phyloP scores from a whole-genome alignment of 2,113 vertebrate species.

The Amphiprion percula region DNA sequence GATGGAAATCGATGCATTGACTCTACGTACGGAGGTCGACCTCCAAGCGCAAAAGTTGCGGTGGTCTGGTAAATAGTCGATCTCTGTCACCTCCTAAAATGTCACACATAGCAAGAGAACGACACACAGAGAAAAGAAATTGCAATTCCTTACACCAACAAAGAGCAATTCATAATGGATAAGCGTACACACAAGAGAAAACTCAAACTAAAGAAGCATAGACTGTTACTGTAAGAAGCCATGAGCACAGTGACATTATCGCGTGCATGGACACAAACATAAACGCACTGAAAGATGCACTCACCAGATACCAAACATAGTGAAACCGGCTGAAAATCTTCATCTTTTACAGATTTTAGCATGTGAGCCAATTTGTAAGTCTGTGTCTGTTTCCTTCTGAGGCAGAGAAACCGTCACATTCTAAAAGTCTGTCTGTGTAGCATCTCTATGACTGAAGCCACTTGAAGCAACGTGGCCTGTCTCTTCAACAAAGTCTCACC shows the following conservation, averaged over 20 bases:
- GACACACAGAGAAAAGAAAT: slow-evolving; percentile 52
- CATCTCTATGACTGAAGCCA: slow-evolving; percentile 54
- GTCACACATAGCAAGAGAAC: slow-evolving; percentile 68
- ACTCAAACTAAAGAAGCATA: slow-evolving; percentile 10
- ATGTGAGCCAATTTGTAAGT: neutral
- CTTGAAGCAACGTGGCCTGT: slow-evolving; percentile 18
- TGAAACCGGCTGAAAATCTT: slow-evolving; percentile 90
- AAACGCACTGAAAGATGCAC: slow-evolving; percentile 54
- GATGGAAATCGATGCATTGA: slow-evolving; percentile 60
- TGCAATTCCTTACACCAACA: slow-evolving; percentile 37
- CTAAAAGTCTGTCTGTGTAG: slow-evolving; percentile 29
- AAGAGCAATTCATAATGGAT: neutral
- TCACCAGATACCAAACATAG: slow-evolving; percentile 93
- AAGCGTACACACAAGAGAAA: slow-evolving; percentile 4
- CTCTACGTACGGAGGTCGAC: slow-evolving; percentile 80
- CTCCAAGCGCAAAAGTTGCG: slow-evolving; percentile 82
- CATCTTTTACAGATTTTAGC: slow-evolving; percentile 73
- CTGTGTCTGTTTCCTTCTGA: neutral
- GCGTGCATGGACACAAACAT: slow-evolving; percentile 12
- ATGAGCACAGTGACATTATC: neutral
- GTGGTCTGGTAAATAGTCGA: slow-evolving; percentile 70
- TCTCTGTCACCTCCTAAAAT: slow-evolving; percentile 78
- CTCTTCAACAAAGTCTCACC: slow-evolving; percentile 41
- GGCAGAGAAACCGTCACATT: neutral
- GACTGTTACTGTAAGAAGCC: slow-evolving; percentile 18